Evolutionary conservation across 2,888 invertebrate species (phyloP), one percentile per base, ranked within the genome.

Genomic region (Tethea ocularis): DNA sequence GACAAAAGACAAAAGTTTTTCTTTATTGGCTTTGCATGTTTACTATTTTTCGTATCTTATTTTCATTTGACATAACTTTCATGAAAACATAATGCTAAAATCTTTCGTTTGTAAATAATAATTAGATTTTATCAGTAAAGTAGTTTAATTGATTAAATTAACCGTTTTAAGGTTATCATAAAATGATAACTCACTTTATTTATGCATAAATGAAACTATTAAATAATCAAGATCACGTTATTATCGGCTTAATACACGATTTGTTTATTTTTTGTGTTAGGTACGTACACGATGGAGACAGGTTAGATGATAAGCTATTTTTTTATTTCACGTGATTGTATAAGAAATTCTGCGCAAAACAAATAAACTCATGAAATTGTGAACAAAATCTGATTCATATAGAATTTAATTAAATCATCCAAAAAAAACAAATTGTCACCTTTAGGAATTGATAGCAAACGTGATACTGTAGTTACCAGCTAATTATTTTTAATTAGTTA

Each of bases 401-500:
- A n/a, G n/a, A 26, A 26, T 1, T 26, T 26, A 3, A 26, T 1
- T 26, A 26, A 26, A 26, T 26, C 26, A 26, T n/a, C n/a, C n/a
- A n/a, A n/a, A n/a, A n/a, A n/a, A n/a, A n/a, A n/a, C n/a, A n/a
- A 46, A 20, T 38, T 46, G 8, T 41, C 46, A 3, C 46, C 46
- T n/a, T 46, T 46, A 46, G 46, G 60, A 66, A 61, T 51, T 51
- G 57, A 63, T 58, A 73, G 66, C 56, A n/a, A 59, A 69, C 71
- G 79, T 82, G 78, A 83, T 82, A 70, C 59, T 61, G 57, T 75
- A 74, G 82, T 82, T 83, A 83, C 83, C 83, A 69, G 75, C 72
- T 68, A 69, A 69, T 68, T 64, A 60, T 64, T 26, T 69, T 60
- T 64, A 64, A 63, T 60, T 61, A 38, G 59, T 58, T 51, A 53